These are phyloP conservation scores for Mobula birostris DNA, from an alignment of 2,113 vertebrate species.

Conservation along the genomic window DNA sequence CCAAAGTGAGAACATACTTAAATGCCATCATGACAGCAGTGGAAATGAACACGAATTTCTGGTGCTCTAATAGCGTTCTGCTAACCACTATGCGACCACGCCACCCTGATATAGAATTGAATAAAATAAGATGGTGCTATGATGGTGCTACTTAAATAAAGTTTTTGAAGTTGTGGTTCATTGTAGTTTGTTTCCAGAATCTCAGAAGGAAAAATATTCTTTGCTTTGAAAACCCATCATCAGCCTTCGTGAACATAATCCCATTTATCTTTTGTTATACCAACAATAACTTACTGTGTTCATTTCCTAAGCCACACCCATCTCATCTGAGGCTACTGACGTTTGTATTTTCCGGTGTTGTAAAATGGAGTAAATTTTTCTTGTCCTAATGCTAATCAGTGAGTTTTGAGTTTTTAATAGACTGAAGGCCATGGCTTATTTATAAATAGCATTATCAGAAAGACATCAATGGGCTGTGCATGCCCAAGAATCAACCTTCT, in stretches of 20 bases:
- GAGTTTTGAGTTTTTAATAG: not conserved
- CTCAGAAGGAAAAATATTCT: not conserved
- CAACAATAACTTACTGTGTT: not conserved
- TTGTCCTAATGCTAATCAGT: not conserved
- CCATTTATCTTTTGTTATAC: not conserved
- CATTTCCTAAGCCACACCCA: not conserved
- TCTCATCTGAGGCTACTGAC: not conserved
- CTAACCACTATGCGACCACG: no score
- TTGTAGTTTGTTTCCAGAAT: not conserved
- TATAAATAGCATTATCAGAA: not conserved
- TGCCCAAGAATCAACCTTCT: not conserved
- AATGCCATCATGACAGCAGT: no score
- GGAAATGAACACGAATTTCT: no score
- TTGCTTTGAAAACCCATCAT: not conserved
- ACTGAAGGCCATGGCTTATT: not conserved
- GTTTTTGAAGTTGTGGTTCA: not conserved
- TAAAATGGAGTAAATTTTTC: not conserved
- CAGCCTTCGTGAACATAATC: not conserved
- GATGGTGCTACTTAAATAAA: no score
- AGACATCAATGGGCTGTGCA: not conserved
- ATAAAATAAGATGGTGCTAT: not conserved
- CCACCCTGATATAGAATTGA: not conserved
- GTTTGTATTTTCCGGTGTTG: not conserved
- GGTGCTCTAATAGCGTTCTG: no score
- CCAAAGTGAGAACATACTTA: no score